phyloP scores from a whole-genome alignment of 2,113 vertebrate genomes.

The Opisthocomus hoazin region DNA sequence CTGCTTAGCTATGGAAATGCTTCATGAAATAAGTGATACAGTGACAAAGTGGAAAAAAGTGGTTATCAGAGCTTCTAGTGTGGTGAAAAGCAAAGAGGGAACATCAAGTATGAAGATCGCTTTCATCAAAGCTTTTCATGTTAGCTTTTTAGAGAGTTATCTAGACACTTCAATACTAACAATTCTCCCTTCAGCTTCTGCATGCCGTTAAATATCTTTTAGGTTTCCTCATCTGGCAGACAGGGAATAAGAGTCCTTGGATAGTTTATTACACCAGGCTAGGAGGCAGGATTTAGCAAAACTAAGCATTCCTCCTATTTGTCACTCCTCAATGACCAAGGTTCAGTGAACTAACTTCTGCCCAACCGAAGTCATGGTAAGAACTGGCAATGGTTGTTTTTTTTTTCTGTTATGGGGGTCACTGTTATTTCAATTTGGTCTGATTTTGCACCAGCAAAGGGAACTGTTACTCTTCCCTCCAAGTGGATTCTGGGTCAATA shows the following conservation, averaged over 20 bases:
- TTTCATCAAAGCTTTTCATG: slow-evolving; percentile 19
- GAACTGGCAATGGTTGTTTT: background rate
- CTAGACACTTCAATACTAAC: background rate
- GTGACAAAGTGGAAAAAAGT: background rate
- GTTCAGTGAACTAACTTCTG: background rate
- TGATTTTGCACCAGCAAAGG: background rate
- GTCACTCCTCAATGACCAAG: background rate
- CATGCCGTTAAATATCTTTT: background rate
- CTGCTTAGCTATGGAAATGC: background rate
- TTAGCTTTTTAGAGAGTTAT: background rate
- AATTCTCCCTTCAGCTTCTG: background rate
- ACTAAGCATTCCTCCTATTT: background rate
- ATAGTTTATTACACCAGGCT: background rate
- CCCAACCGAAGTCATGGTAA: background rate
- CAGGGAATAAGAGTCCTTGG: background rate
- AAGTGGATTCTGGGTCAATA: background rate
- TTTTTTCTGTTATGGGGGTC: accelerated
- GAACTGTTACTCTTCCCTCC: background rate
- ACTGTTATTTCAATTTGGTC: background rate
- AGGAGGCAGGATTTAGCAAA: background rate
- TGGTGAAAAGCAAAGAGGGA: background rate
- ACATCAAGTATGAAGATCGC: background rate
- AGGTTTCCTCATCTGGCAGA: background rate
- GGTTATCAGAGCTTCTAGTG: background rate
- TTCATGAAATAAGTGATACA: background rate